Percentiles rank a stretch among this genome's conserved stretches.
These are phyloP conservation scores for Bursaphelenchus okinawaensis DNA, from an alignment of 2,888 invertebrate species.

Conservation along the genomic window DNA sequence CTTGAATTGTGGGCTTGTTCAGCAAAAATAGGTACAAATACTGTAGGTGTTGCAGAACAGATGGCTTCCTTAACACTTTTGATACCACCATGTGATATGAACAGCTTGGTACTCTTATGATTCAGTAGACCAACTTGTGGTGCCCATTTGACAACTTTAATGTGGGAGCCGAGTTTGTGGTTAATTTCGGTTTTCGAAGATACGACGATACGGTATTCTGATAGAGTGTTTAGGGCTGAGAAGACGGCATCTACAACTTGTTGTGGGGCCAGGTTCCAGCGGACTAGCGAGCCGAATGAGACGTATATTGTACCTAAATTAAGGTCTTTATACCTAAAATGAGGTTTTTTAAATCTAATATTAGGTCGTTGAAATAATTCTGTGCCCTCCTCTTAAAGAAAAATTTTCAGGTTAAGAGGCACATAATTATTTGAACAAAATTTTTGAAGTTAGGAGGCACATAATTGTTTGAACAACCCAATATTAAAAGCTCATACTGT, in stretches of 20 bases:
- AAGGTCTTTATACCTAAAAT: neutral
- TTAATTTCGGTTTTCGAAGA: conserved; percentile 16
- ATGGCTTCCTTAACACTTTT: conserved; percentile 25
- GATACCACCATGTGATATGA: conserved; percentile 24
- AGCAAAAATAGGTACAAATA: conserved; percentile 21
- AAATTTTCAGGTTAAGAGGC: no score
- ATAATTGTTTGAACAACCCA: no score
- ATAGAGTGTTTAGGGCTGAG: conserved; percentile 19
- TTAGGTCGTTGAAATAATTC: no score
- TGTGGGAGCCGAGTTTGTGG: conserved; percentile 10
- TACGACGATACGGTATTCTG: conserved; percentile 19
- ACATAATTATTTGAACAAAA: no score
- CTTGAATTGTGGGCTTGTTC: conserved; percentile 16
- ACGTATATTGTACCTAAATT: conserved; percentile 22
- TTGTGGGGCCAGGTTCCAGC: conserved; percentile 16
- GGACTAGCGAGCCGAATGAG: conserved; percentile 13
- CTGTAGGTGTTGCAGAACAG: conserved; percentile 19
- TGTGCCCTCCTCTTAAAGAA: no score
- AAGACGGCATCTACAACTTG: conserved; percentile 18
- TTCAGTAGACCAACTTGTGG: conserved; percentile 16
- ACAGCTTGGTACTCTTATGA: conserved; percentile 16
- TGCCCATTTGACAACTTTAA: conserved; percentile 21
- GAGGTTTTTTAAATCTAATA: no score
- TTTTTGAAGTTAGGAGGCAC: no score
- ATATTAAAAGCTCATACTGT: no score